Evolutionary conservation across 2,888 invertebrate species (phyloP).

Genomic region (Clostera curtula): DNA sequence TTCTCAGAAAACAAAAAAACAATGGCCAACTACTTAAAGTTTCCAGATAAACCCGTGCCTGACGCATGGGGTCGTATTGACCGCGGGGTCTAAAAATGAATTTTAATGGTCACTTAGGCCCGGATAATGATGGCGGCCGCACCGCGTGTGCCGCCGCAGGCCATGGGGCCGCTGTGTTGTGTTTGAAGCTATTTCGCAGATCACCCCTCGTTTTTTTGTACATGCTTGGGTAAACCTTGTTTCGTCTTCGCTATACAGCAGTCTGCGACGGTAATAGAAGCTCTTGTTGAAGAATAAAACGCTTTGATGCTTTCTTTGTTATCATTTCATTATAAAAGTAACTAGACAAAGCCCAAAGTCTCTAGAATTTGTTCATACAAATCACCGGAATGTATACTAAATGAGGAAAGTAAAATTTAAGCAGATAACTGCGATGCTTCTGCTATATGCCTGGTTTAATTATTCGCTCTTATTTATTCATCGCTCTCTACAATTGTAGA

Average conservation of each 20-base stretch:
- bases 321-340: too few species aligned
- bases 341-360: too few species aligned
- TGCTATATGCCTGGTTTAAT: too few species aligned
- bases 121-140: conserved; percentile 49
- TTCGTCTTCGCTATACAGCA: conserved; percentile 17
- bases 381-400: too few species aligned
- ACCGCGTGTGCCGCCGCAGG: conserved; percentile 25
- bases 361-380: too few species aligned
- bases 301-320: too few species aligned
- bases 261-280: conserved; percentile 3
- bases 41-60: conserved; percentile 11
- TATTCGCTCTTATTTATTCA: too few species aligned
- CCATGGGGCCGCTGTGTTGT: conserved; percentile 20
- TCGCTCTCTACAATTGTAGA: too few species aligned
- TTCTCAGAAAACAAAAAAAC: conserved; percentile 15
- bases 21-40: conserved; percentile 14
- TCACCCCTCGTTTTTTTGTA: conserved; percentile 14
- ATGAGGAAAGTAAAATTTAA: too few species aligned
- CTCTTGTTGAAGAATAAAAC: too few species aligned
- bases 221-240: conserved; percentile 17
- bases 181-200: background rate
- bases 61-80: conserved; percentile 16
- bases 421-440: too few species aligned
- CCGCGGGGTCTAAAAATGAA: conserved; percentile 52
- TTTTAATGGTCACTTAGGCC: conserved; percentile 62